A percentile compares a stretch with the other conserved stretches of the same genome.
These are phyloP conservation scores for Allacma fusca DNA, from an alignment of 2,888 invertebrate species.

Conservation along the genomic window DNA sequence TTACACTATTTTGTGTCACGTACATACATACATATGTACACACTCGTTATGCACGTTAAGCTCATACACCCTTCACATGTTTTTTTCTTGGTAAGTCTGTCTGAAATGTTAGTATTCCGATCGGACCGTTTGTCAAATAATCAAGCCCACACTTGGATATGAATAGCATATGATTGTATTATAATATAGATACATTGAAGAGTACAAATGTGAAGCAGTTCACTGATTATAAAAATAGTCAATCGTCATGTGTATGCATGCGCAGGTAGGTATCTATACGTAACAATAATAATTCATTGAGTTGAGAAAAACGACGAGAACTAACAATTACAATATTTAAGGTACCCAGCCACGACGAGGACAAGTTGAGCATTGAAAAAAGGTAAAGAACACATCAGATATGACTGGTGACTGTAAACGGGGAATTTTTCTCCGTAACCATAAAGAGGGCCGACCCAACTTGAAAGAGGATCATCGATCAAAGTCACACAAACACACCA, in stretches of 20 bases:
- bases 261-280: too few relatives aligned
- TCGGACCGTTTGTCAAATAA: too few relatives aligned
- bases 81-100: too few relatives aligned
- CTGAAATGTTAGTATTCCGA: too few relatives aligned
- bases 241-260: neutral
- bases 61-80: too few relatives aligned
- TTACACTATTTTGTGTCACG: too few relatives aligned
- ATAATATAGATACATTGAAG: too few relatives aligned
- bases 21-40: too few relatives aligned
- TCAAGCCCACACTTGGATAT: too few relatives aligned
- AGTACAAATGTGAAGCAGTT: neutral
- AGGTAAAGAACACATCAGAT: constrained; percentile 29
- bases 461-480: constrained; percentile 53
- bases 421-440: constrained; percentile 46
- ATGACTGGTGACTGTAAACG: constrained; percentile 41
- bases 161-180: too few relatives aligned
- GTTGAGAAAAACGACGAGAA: neutral
- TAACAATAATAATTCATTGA: neutral
- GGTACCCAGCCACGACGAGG: neutral
- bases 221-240: neutral
- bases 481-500: constrained; percentile 46
- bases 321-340: neutral
- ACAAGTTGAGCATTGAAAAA: constrained; percentile 14
- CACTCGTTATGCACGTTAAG: too few relatives aligned
- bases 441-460: constrained; percentile 43